Conservation (phyloP, 2,113 vertebrate species). For the Limnothrissa miodon region DNA sequence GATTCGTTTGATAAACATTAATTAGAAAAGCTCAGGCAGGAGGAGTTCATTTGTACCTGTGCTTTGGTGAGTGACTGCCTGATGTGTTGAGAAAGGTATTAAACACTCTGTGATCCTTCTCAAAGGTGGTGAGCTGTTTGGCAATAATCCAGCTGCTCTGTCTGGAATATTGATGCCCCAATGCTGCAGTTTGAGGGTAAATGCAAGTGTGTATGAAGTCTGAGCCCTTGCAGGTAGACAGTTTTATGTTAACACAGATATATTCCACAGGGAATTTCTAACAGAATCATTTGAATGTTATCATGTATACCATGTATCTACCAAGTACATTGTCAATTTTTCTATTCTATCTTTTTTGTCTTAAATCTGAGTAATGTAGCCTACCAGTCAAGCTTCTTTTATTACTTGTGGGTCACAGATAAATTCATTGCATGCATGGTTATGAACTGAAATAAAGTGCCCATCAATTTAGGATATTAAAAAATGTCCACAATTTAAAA, state of each 20-base stretch:
- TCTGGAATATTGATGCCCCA: constrained; percentile 32
- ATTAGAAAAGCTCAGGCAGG: constrained; percentile 14
- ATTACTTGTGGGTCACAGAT: background rate
- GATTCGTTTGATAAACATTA: constrained; percentile 39
- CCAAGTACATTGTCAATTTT: background rate
- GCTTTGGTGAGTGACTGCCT: constrained; percentile 25
- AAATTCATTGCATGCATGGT: background rate
- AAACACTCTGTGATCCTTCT: constrained; percentile 17
- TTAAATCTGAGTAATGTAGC: background rate
- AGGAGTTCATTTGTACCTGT: background rate
- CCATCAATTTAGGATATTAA: background rate
- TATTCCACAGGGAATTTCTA: background rate
- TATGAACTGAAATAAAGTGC: background rate
- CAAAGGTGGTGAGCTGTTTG: constrained; percentile 26
- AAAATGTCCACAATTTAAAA: background rate
- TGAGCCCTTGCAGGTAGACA: background rate
- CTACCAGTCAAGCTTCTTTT: background rate
- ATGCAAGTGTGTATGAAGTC: background rate
- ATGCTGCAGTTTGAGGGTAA: background rate
- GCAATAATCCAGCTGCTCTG: constrained; percentile 29
- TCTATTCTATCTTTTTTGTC: background rate
- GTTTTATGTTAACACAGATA: background rate
- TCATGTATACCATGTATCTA: background rate
- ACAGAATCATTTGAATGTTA: background rate
- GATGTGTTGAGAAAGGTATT: constrained; percentile 17